phyloP scores from a whole-genome alignment of 2,797 vertebrate species.

The Propithecus deckenii region DNA sequence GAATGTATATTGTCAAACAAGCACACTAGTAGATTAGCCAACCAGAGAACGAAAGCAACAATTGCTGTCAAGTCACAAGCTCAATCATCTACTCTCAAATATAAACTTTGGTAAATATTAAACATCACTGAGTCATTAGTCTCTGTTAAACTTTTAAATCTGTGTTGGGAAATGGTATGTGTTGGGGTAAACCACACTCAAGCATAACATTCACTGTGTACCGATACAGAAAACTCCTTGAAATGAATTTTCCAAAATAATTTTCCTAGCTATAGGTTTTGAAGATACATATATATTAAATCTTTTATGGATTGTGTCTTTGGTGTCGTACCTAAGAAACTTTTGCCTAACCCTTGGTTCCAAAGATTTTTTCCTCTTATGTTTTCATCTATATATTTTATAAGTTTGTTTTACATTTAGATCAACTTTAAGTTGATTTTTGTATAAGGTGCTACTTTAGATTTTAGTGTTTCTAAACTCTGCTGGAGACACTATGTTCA shows the following conservation, averaged over 20 bases:
- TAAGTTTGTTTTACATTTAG: no score
- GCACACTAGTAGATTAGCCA: neutral
- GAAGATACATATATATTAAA: no score
- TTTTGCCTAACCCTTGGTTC: no score
- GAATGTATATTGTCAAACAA: neutral
- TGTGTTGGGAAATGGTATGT: neutral
- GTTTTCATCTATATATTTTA: no score
- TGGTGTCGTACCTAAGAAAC: no score
- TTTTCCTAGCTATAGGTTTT: neutral
- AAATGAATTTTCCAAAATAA: conserved; percentile 9
- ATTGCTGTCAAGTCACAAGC: neutral
- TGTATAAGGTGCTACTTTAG: no score
- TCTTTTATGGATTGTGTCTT: no score
- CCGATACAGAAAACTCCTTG: neutral
- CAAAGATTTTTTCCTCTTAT: no score
- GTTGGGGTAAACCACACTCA: neutral
- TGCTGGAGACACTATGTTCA: no score
- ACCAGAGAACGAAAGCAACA: neutral
- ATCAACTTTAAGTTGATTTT: no score
- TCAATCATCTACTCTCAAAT: neutral
- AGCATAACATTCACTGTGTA: neutral
- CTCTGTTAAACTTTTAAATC: conserved; percentile 16
- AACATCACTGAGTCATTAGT: neutral
- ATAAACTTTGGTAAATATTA: conserved; percentile 3
- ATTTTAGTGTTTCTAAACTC: no score